These are phyloP conservation scores for Melanotaenia boesemani DNA, from an alignment of 2,797 vertebrate species.

Conservation along the genomic window DNA sequence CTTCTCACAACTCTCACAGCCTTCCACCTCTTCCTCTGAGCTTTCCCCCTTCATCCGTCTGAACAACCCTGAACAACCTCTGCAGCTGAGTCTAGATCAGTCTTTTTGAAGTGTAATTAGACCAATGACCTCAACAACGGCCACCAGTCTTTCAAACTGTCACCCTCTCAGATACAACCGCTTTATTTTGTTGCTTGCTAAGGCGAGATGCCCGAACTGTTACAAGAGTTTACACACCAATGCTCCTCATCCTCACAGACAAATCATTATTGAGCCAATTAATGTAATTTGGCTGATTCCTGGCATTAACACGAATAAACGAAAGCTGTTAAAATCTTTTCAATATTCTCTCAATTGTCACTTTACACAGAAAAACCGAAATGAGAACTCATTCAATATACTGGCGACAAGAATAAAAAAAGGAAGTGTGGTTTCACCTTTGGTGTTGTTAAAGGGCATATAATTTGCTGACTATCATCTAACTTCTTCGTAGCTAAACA, in stretches of 20 bases:
- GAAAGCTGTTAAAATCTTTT: slow-evolving; percentile 11
- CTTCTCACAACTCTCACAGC: slow-evolving; percentile 13
- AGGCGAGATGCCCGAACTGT: slow-evolving; percentile 17
- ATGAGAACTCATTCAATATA: not conserved
- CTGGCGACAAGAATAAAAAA: not conserved
- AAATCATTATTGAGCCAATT: not conserved
- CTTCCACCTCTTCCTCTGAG: slow-evolving; percentile 24
- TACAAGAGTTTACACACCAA: slow-evolving; percentile 2
- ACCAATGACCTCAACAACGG: slow-evolving; percentile 64
- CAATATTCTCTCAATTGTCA: not conserved
- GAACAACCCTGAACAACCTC: slow-evolving; percentile 49
- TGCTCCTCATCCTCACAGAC: not conserved
- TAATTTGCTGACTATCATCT: not conserved
- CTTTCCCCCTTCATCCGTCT: slow-evolving; percentile 41
- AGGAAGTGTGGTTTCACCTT: not conserved
- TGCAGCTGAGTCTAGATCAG: slow-evolving; percentile 62
- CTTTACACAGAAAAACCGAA: slow-evolving; percentile 12
- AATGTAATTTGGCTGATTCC: not conserved
- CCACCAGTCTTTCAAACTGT: slow-evolving; percentile 57
- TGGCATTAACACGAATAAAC: not conserved
- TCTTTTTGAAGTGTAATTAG: slow-evolving; percentile 79
- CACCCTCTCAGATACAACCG: slow-evolving; percentile 57
- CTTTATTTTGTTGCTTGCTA: slow-evolving; percentile 57
- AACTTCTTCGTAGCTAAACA: slow-evolving; percentile 1
- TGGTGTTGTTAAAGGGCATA: not conserved